Evolutionary conservation across 2,113 vertebrate genomes (phyloP), one percentile per base, ranked within the genome.

Genomic region (Corynorhinus townsendii): DNA sequence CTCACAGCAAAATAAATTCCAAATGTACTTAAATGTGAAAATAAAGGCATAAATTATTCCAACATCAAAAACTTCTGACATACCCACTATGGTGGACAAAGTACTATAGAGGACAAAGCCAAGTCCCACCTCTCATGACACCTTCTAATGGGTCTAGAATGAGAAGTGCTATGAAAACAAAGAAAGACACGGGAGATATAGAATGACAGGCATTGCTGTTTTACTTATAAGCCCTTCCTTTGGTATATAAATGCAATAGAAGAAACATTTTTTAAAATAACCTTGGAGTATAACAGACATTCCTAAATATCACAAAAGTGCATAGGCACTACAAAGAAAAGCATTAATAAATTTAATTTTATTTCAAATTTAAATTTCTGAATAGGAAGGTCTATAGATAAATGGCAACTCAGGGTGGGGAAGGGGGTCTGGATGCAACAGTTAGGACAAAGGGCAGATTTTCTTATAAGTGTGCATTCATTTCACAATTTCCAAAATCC

Each of bases 11-110:
- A 89, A 86, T 91, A 69, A 86, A 76, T 83, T 89, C 68, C 69
- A 72, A 56, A 62, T 52, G 22, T 40, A 83, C 71, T 84, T 95
- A 96, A 84, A 59, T 40, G 66, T 86, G 52, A 54, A 90, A 72
- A 81, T 71, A 90, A 86, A 56, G 22, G 28, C 85, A 84, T n/a
- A 69, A 81, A 28, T 86, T 68, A 82, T 54, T 77, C 87, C 15
- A 49, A 76, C 30, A 86, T 82, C 45, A 73, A 82, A 86, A 62
- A 71, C 30, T 71, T 90, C 17, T 68, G 59, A 35, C 1, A 0
- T 28, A 73, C 15, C 64, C 68, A 69, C 40, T 62, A 28, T 10
- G 24, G n/a, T 10, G 24, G n/a, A 82, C 68, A 80, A 89, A 45
- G 66, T 28, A 33, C 68, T 69, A 8, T 7, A 86, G 33, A 52